A percentile compares a stretch with the other conserved stretches of the same genome.
phyloP scores from a whole-genome alignment of 2,888 invertebrate species.

The Acleris holmiana region DNA sequence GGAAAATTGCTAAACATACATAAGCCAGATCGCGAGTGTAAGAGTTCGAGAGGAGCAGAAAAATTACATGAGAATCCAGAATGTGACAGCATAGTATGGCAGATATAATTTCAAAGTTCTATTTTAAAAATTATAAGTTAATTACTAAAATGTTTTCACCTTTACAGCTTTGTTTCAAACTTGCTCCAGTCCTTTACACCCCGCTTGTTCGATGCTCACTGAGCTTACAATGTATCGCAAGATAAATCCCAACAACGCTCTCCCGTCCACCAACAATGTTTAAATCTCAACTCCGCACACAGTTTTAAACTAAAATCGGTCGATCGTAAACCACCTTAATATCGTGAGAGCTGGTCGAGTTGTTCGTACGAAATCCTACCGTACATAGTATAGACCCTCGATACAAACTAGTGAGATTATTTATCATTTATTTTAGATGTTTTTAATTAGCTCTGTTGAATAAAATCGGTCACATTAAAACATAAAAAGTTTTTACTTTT shows the following conservation, averaged over 20 bases:
- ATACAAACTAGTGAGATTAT: slow-evolving; percentile 10
- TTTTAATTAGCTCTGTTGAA: not conserved
- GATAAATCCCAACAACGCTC: slow-evolving; percentile 8
- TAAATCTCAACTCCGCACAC: slow-evolving; percentile 33
- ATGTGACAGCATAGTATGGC: no score
- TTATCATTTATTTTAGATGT: slow-evolving; percentile 3
- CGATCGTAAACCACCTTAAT: slow-evolving; percentile 37
- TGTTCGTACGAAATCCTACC: slow-evolving; percentile 31
- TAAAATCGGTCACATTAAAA: not conserved
- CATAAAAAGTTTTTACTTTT: not conserved
- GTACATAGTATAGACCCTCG: slow-evolving; percentile 39
- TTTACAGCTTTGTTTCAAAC: not conserved
- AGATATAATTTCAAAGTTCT: no score
- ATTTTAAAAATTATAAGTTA: no score
- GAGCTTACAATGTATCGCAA: not conserved
- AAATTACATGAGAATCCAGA: no score
- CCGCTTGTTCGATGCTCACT: not conserved
- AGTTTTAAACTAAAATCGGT: slow-evolving; percentile 43
- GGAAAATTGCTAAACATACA: no score
- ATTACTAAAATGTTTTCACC: no score
- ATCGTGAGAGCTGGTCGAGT: slow-evolving; percentile 30
- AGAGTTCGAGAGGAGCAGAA: no score
- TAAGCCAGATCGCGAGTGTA: no score
- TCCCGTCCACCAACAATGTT: slow-evolving; percentile 26
- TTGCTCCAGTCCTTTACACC: not conserved